A percentile compares a stretch with the other conserved stretches of the same genome.
Conservation (phyloP, 2,113 vertebrate species). For the Dinomys branickii region DNA sequence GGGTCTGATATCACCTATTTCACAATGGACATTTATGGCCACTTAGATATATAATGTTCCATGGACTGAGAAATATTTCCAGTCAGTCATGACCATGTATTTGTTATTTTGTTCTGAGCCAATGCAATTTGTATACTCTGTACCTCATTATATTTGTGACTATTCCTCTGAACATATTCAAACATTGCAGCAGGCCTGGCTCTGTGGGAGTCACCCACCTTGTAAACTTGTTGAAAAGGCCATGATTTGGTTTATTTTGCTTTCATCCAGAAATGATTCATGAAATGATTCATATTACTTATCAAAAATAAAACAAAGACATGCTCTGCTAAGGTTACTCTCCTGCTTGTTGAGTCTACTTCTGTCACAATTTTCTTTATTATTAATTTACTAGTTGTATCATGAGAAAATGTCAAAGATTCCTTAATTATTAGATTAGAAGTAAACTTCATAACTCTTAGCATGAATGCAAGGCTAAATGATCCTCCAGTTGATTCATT, state of each 20-base stretch:
- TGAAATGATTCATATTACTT: background rate
- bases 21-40: background rate
- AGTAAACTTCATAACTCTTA: constrained; percentile 34
- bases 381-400: constrained; percentile 29
- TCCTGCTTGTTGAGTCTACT: background rate
- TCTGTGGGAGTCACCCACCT: background rate
- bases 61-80: background rate
- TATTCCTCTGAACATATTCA: background rate
- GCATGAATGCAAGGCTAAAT: constrained; percentile 29
- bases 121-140: background rate
- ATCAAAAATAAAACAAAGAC: background rate
- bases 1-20: background rate
- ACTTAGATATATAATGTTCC: background rate
- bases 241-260: background rate
- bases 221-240: background rate
- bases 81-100: background rate
- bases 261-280: constrained; percentile 30
- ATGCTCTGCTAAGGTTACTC: background rate
- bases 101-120: background rate
- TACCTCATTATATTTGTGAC: background rate
- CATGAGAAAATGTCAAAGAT: constrained; percentile 19
- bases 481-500: constrained; percentile 58
- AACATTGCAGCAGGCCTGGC: background rate
- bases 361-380: constrained; percentile 12
- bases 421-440: constrained; percentile 43